phyloP scores from a whole-genome alignment of 92 coral and sea anemone genomes.

The Micromussa lordhowensis region DNA sequence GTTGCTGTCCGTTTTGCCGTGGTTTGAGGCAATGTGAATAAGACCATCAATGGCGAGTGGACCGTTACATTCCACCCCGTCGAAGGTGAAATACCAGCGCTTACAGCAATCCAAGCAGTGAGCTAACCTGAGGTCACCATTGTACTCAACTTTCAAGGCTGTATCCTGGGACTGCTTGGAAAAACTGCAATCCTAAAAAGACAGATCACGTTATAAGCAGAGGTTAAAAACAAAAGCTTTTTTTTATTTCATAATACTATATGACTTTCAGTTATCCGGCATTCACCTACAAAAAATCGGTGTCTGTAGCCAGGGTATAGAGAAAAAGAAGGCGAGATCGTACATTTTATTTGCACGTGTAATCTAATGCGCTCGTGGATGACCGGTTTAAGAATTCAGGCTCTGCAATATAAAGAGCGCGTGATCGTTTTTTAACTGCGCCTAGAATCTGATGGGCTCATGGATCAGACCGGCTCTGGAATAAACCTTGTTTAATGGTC shows the following conservation, averaged over 20 bases:
- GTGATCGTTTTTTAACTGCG: no score
- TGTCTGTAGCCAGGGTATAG: no score
- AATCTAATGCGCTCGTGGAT: no score
- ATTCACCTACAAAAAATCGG: neutral
- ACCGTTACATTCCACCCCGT: constrained; percentile 42
- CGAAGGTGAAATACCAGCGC: constrained; percentile 65
- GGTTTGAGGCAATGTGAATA: neutral
- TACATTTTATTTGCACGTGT: no score
- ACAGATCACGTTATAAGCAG: neutral
- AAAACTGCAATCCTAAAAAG: constrained; percentile 41
- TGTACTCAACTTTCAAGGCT: constrained; percentile 54
- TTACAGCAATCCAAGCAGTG: constrained; percentile 27
- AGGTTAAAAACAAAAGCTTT: neutral
- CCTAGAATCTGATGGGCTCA: no score
- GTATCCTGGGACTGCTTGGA: constrained; percentile 21
- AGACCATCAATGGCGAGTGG: constrained; percentile 56
- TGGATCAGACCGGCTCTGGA: no score
- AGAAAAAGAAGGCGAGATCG: no score
- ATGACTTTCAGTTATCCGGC: neutral
- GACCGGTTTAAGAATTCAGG: no score
- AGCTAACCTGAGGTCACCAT: constrained; percentile 42
- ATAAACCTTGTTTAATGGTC: no score
- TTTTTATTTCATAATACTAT: neutral
- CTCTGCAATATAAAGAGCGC: no score
- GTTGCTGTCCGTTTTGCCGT: constrained; percentile 11